These are phyloP conservation scores for Zosterops pallidus DNA, from an alignment of 2,113 vertebrate species.

Conservation along the genomic window DNA sequence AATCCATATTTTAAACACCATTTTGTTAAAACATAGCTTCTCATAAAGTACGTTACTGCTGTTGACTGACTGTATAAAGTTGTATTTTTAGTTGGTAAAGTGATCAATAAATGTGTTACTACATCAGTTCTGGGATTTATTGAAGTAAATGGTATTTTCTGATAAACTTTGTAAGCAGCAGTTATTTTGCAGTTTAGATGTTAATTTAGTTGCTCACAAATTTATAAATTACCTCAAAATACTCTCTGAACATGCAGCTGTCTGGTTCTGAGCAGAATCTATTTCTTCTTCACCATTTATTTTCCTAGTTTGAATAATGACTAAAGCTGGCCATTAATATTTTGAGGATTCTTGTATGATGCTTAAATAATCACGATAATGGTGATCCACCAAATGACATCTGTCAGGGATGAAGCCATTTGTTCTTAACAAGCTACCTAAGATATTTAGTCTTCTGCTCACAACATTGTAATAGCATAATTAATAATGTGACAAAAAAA, in stretches of 20 bases:
- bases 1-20: constrained; percentile 27
- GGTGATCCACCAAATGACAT: neutral
- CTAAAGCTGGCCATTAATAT: neutral
- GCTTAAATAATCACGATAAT: neutral
- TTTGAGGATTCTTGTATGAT: neutral
- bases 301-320: neutral
- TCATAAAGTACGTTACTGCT: constrained; percentile 51
- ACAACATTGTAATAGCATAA: neutral
- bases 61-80: constrained; percentile 57
- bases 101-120: constrained; percentile 77
- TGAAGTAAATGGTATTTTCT: neutral
- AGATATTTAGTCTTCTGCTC: neutral
- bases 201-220: neutral
- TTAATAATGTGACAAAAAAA: neutral
- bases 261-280: neutral
- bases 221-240: neutral
- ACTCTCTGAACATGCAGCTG: neutral
- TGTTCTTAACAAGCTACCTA: neutral
- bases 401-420: neutral
- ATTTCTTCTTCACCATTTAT: neutral
- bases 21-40: constrained; percentile 42
- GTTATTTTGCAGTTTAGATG: neutral
- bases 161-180: neutral
- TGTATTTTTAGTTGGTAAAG: constrained; percentile 67
- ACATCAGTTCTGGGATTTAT: neutral